Conservation (phyloP, 2,113 vertebrate species). For the Mesitornis unicolor region DNA sequence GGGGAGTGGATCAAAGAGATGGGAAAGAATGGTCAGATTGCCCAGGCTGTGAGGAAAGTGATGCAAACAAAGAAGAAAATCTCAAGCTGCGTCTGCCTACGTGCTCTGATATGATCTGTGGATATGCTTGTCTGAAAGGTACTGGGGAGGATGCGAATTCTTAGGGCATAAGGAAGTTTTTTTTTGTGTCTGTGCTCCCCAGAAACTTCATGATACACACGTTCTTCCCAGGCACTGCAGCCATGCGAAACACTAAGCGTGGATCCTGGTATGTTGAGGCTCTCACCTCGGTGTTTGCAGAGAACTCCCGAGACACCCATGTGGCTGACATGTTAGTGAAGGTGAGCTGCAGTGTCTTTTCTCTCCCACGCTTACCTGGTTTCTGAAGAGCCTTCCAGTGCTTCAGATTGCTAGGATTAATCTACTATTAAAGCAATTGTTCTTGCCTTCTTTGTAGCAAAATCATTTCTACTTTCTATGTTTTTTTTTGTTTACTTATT, state of each 20-base stretch:
- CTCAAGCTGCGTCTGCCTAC: slow-evolving; percentile 87
- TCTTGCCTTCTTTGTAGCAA: not conserved
- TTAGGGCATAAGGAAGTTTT: not conserved
- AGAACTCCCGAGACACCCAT: slow-evolving; percentile 84
- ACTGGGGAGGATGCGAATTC: slow-evolving; percentile 19
- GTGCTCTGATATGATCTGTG: slow-evolving; percentile 94
- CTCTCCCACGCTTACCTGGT: not conserved
- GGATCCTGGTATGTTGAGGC: slow-evolving; percentile 97
- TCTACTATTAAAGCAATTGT: not conserved
- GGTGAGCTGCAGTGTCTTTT: slow-evolving; percentile 67
- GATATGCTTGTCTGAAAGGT: slow-evolving; percentile 95
- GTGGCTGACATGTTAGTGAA: slow-evolving; percentile 94
- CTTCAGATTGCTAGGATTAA: not conserved
- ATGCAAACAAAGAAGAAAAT: slow-evolving; percentile 81
- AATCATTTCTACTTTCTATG: not conserved
- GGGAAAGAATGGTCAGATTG: slow-evolving; percentile 76
- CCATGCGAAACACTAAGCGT: slow-evolving; percentile 94
- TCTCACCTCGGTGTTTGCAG: slow-evolving; percentile 82
- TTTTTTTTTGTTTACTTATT: not conserved
- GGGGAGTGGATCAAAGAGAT: slow-evolving; percentile 90
- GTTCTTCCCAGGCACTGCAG: slow-evolving; percentile 83
- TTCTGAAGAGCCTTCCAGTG: not conserved
- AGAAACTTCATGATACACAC: accelerated
- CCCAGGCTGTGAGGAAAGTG: slow-evolving; percentile 83
- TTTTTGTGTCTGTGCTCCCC: not conserved